Base-by-base conservation (phyloP, 2,888 invertebrate genomes). In the Clitarchus hookeri region DNA sequence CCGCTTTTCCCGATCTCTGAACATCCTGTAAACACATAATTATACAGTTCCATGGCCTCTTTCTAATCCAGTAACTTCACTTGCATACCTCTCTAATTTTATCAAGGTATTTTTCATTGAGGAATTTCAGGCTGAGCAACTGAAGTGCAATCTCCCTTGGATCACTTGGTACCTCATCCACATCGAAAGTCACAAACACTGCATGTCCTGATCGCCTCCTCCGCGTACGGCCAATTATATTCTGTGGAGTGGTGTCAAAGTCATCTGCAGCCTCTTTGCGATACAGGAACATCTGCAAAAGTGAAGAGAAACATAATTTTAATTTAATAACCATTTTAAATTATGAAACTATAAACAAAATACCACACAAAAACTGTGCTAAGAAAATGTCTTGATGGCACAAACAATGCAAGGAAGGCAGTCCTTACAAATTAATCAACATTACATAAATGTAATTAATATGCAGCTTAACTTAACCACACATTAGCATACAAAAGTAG, bases 161-260 rank as follows among this genome's bases (percentile, higher is more conserved):
- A 89, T 93, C 93, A 0, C 90, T 90, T 0, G 97, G 97, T 54
- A 96, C 92, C 86, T 94, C 94, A 0, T 92, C 92, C 88, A 94
- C 92, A 87, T 93, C 94, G 89, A 96, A 96, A 13, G 92, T 92
- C 44, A 95, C 93, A 88, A 94, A 94, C 85, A 94, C 93, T 2
- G 95, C 93, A 87, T 94, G 94, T 19, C 94, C 94, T 2, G 93
- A 92, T 27, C 93, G 91, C 8, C 93, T 91, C 88, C 93, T 93
- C 84, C 94, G 91, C 4, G 92, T 91, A 53, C 93, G 92, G 12
- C 93, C 93, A 86, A 93, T 92, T 25, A 93, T 89, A 88, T 91
- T 91, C 25, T 90, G 90, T 0, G 91, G 90, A 12, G 89, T 89
- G 0, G 89, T 88, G 26, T 90, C 89, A 13, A 78, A 85, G n/a